These are phyloP conservation scores for Drosophila nigrodunni DNA, from an alignment of 1,140 invertebrate species.

Conservation along the genomic window DNA sequence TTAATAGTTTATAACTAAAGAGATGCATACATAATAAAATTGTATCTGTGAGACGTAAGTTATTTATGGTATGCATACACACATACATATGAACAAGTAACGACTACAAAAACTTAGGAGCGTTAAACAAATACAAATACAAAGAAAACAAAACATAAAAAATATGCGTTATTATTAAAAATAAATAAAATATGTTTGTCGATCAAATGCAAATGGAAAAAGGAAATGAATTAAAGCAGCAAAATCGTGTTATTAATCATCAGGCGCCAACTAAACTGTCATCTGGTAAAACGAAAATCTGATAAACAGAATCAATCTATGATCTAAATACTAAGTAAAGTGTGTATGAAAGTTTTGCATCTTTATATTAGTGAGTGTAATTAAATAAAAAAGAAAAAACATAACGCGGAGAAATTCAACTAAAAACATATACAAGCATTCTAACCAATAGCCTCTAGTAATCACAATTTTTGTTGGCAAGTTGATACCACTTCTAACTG, in stretches of 20 bases:
- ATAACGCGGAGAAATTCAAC: not conserved
- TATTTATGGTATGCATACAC: conserved; percentile 59
- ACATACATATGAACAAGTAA: conserved; percentile 53
- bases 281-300: conserved; percentile 49
- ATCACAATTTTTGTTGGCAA: conserved; percentile 1
- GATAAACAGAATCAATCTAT: conserved; percentile 54
- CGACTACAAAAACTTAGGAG: conserved; percentile 21
- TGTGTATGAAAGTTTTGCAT: conserved; percentile 80
- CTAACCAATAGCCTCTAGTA: conserved; percentile 26
- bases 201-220: conserved; percentile 25
- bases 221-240: conserved; percentile 10
- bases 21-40: conserved; percentile 63
- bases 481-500: conserved; percentile 35
- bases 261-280: conserved; percentile 37
- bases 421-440: not conserved
- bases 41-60: conserved; percentile 80
- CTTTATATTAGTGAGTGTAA: conserved; percentile 80
- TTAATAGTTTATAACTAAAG: conserved; percentile 48
- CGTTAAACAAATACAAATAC: conserved; percentile 40
- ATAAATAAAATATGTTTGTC: conserved; percentile 62
- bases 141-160: conserved; percentile 31
- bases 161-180: conserved; percentile 72
- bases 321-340: conserved; percentile 71
- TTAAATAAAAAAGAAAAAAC: conserved; percentile 30
- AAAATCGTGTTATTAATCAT: conserved; percentile 38